Evolutionary conservation across 1,140 invertebrate species (phyloP).

Genomic region (Helicoverpa armigera): DNA sequence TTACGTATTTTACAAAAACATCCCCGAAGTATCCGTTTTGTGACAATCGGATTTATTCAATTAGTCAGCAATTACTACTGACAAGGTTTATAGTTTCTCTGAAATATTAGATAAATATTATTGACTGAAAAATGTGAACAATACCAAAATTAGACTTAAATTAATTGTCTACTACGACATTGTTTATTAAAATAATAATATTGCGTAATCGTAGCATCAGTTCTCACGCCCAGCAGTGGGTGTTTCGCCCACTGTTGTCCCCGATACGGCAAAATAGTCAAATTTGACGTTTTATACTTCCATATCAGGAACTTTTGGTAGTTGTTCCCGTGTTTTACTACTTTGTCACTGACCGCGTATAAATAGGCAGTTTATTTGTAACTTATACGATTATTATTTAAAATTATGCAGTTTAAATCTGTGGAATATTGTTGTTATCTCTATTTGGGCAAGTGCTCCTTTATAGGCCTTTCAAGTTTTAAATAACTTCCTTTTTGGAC

Average conservation of each 20-base stretch:
- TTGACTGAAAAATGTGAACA: no score
- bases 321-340: not conserved
- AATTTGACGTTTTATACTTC: slow-evolving; percentile 10
- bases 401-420: slow-evolving; percentile 4
- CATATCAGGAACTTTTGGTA: slow-evolving; percentile 22
- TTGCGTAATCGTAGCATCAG: not conserved
- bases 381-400: slow-evolving; percentile 5
- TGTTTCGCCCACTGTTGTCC: slow-evolving; percentile 33
- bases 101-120: no score
- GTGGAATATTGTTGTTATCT: not conserved
- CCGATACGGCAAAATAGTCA: slow-evolving; percentile 38
- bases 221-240: slow-evolving; percentile 29
- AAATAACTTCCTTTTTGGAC: not conserved
- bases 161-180: not conserved
- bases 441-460: not conserved
- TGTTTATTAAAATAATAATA: not conserved
- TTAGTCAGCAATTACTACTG: no score
- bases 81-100: no score
- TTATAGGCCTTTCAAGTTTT: not conserved
- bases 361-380: slow-evolving; percentile 19
- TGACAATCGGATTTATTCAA: not conserved
- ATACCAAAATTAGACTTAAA: no score
- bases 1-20: not conserved
- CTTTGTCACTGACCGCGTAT: slow-evolving; percentile 13
- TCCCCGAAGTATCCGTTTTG: no score